Evolutionary conservation across 53 echinoderm and acorn worm genomes (phyloP), one percentile per base, ranked within the genome.

Genomic region (Holothuria scabra): DNA sequence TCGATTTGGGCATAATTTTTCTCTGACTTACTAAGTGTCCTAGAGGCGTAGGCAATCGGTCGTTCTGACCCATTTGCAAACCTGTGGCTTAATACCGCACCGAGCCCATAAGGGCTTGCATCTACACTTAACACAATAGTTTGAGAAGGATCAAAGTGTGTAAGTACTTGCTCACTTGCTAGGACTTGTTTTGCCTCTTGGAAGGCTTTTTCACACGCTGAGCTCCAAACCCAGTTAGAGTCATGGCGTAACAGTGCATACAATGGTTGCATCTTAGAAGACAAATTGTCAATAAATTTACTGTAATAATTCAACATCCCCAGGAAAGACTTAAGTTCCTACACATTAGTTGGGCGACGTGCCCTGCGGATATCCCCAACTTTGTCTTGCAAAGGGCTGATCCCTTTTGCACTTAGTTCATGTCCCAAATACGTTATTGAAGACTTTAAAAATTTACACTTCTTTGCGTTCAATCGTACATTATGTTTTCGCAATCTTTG

Each of bases 231-330:
- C 91, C 91, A 91, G 12, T 20, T 35, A 28, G 61, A 25, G 18
- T 84, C 28, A 52, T 88, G 65, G 8, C 63, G 41, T 28, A 91
- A 58, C 26, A 91, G 46, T 2, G 78, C 58, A n/a, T n/a, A n/a
- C n/a, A 91, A 70, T 38, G 91, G 91, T 55, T 90, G 83, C 56
- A 83, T 74, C 74, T 41, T 79, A 60, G 91, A 63, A 25, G 84
- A 57, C 7, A 88, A 44, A 74, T 91, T 84, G 56, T 52, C 75
- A 31, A 84, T 32, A 66, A 87, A 91, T 56, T 87, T 91, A 35
- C 91, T 87, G 78, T 89, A 89, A 79, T 85, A 89, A 34, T 85
- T 89, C 25, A 89, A 34, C 65, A 89, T 66, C 18, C 89, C 91
- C 2, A 87, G 52, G 37, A 84, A 91, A 20, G 79, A 91, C 52